Base-by-base conservation (phyloP, 2,113 vertebrate genomes). In the Chiloscyllium plagiosum region DNA sequence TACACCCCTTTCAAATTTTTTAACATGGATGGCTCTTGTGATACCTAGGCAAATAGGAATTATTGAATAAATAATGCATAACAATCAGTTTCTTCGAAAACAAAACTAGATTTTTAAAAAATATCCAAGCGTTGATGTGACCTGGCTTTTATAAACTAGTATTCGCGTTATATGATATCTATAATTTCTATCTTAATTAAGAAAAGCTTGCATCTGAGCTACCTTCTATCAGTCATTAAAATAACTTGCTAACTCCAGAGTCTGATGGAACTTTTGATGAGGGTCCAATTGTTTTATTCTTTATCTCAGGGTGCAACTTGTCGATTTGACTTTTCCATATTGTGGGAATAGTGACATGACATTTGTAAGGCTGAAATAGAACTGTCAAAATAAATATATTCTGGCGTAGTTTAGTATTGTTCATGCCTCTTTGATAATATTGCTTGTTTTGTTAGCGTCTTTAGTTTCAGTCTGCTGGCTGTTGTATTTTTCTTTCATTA, bases 301-400 rank as follows among this genome's bases (percentile, higher is more conserved):
- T 5, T 95, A 72, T 95, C 94, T 15, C 26, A 95, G 69, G 2
- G 13, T 29, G 8, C 94, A 33, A 47, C 72, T 95, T 72, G 68
- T 47, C 76, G 42, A 76, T 69, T 72, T 95, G 94, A 47, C 26
- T 95, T 94, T 95, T 72, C 69, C 52, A 13, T 69, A 17, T 72
- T 95, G 69, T 50, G 94, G 50, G 47, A 37, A 95, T 96, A 97
- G 96, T 94, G 96, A 96, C 96, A 96, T 97, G 97, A 97, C 97
- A 97, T 97, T 97, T 97, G 95, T 96, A 86, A 96, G 56, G 94
- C 90, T 80, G 96, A 96, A 96, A 96, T 93, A 42, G 83, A 95
- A 97, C 96, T 97, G 97, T 97, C 96, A 97, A 96, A 96, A 95
- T 78, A 0, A 96, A 97, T 97, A 96, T 97, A 96, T 95, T 97